phyloP scores from a whole-genome alignment of 2,113 vertebrate genomes.

The Hyla sarda region DNA sequence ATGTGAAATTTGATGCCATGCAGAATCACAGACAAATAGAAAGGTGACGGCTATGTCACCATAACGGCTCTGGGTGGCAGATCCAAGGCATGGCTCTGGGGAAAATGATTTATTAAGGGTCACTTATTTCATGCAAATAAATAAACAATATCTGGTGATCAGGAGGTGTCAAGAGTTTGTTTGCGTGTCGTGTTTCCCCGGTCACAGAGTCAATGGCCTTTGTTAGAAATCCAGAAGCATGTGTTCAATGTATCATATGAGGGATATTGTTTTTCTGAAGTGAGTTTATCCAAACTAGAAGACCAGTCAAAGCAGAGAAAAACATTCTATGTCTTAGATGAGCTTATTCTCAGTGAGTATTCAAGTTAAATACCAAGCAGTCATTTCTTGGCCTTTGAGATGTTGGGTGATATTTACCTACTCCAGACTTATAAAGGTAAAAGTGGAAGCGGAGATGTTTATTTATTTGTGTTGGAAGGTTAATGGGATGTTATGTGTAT shows the following conservation, averaged over 20 bases:
- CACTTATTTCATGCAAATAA: slow-evolving; percentile 48
- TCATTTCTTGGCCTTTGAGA: slow-evolving; percentile 36
- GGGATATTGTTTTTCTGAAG: background rate
- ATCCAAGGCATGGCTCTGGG: slow-evolving; percentile 9
- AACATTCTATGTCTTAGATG: background rate
- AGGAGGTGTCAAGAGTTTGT: background rate
- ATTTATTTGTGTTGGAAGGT: slow-evolving; percentile 45
- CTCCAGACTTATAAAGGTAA: slow-evolving; percentile 16
- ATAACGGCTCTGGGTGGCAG: slow-evolving; percentile 20
- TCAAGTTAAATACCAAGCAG: slow-evolving; percentile 50
- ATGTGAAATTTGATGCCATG: slow-evolving; percentile 54
- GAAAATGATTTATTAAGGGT: slow-evolving; percentile 54
- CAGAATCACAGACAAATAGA: slow-evolving; percentile 54
- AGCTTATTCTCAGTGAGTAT: background rate
- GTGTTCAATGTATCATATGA: background rate
- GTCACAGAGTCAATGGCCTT: background rate
- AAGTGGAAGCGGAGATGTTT: slow-evolving; percentile 28
- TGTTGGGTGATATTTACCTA: slow-evolving; percentile 47
- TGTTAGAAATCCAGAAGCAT: background rate
- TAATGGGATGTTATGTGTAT: slow-evolving; percentile 45
- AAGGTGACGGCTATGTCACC: slow-evolving; percentile 46
- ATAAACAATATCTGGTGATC: slow-evolving; percentile 47
- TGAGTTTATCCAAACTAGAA: background rate
- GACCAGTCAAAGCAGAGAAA: background rate
- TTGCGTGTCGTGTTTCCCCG: background rate